Evolutionary conservation across 2,113 vertebrate genomes (phyloP).

Genomic region (Catagonus wagneri): DNA sequence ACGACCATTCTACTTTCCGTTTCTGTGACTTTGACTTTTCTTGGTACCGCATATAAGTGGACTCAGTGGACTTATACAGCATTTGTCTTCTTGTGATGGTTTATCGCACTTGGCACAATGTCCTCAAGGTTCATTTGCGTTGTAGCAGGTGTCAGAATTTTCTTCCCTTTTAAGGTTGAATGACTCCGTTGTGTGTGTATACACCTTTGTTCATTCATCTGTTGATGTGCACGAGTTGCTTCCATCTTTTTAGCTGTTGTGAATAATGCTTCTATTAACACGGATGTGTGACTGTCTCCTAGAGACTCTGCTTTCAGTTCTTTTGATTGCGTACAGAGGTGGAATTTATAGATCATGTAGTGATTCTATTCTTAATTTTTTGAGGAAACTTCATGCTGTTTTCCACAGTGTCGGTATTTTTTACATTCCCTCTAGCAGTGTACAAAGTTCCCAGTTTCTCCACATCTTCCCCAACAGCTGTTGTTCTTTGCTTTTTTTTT

Average conservation of each 20-base stretch:
- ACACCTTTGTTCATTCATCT: neutral
- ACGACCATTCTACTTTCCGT: neutral
- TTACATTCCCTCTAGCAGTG: neutral
- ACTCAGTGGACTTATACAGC: neutral
- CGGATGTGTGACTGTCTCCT: neutral
- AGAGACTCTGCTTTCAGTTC: neutral
- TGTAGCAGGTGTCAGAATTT: neutral
- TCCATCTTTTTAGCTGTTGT: neutral
- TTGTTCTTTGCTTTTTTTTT: neutral
- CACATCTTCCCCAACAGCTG: neutral
- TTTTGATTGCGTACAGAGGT: neutral
- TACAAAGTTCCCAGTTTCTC: neutral
- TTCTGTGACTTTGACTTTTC: neutral
- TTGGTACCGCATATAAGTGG: neutral
- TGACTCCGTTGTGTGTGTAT: neutral
- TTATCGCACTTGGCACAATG: neutral
- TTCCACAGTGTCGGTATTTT: neutral
- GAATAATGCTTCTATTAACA: neutral
- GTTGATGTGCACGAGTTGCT: neutral
- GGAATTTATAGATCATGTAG: neutral
- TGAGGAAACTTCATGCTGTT: neutral
- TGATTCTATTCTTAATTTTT: neutral
- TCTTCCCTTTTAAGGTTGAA: neutral
- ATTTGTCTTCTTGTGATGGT: neutral
- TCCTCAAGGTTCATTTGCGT: neutral